phyloP scores from a whole-genome alignment of 2,797 vertebrate genomes.

The Huso huso region DNA sequence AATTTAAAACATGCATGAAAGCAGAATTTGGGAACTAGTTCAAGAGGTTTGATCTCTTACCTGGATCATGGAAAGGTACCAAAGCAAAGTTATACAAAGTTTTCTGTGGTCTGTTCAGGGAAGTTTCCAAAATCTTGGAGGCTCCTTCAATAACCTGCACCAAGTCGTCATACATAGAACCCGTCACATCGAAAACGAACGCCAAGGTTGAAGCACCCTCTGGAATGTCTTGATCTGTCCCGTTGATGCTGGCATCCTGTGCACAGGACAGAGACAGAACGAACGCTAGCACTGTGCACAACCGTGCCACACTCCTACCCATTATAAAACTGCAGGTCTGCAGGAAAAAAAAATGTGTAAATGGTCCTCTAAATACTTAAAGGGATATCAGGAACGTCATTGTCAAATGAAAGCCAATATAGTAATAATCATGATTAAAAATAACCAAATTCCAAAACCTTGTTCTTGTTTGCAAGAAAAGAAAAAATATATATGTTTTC shows the following conservation, averaged over 20 bases:
- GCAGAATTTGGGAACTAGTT: too few relatives aligned
- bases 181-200: constrained; percentile 96
- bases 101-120: constrained; percentile 81
- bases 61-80: constrained; percentile 95
- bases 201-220: constrained; percentile 91
- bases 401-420: constrained; percentile 22
- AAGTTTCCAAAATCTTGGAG: constrained; percentile 94
- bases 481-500: constrained; percentile 12
- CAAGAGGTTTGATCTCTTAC: constrained; percentile 47
- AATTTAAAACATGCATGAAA: too few relatives aligned
- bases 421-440: neutral
- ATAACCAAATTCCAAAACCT: too few relatives aligned
- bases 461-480: neutral
- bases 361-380: constrained; percentile 31
- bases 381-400: constrained; percentile 34
- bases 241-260: constrained; percentile 38
- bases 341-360: neutral
- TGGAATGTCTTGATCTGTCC: constrained; percentile 56
- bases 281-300: constrained; percentile 29
- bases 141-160: constrained; percentile 96
- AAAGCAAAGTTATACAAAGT: constrained; percentile 89
- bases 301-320: constrained; percentile 38
- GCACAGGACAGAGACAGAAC: constrained; percentile 43
- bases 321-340: constrained; percentile 37
- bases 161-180: constrained; percentile 96